Percentiles rank a stretch among this genome's conserved stretches.
Conservation (phyloP, 2,888 invertebrate genomes). For the Mylabris sibirica region DNA sequence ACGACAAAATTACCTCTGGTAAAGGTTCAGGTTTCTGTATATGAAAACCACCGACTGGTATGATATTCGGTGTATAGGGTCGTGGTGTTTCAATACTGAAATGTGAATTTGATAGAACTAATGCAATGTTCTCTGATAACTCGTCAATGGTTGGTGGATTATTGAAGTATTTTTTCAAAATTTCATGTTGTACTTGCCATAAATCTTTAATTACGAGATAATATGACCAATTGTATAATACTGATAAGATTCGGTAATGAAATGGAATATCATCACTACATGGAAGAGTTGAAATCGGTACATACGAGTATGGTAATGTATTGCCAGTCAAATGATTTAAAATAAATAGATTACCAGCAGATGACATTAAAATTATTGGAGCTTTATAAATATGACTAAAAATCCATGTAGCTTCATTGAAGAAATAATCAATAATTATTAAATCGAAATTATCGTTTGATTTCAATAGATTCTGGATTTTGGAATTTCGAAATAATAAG, state of each 20-base stretch:
- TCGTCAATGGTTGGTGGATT: constrained; percentile 45
- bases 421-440: constrained; percentile 49
- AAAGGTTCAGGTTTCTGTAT: constrained; percentile 41
- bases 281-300: constrained; percentile 46
- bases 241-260: constrained; percentile 50
- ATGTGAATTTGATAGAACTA: constrained; percentile 50
- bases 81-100: constrained; percentile 46
- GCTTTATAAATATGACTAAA: constrained; percentile 54
- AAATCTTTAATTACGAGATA: constrained; percentile 23
- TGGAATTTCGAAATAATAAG: constrained; percentile 23
- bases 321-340: constrained; percentile 49
- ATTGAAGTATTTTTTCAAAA: constrained; percentile 44
- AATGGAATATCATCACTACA: constrained; percentile 54
- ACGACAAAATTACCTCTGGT: constrained; percentile 25
- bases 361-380: constrained; percentile 51
- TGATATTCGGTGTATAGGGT: constrained; percentile 51
- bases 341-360: constrained; percentile 44
- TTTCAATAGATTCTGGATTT: constrained; percentile 31
- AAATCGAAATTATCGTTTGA: constrained; percentile 44
- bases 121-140: constrained; percentile 43
- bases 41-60: constrained; percentile 52
- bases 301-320: constrained; percentile 53
- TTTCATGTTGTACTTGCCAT: constrained; percentile 28
- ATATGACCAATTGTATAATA: constrained; percentile 25
- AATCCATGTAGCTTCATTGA: constrained; percentile 53